Base-by-base conservation (phyloP, 2,113 vertebrate genomes). In the Centropus unirufus region DNA sequence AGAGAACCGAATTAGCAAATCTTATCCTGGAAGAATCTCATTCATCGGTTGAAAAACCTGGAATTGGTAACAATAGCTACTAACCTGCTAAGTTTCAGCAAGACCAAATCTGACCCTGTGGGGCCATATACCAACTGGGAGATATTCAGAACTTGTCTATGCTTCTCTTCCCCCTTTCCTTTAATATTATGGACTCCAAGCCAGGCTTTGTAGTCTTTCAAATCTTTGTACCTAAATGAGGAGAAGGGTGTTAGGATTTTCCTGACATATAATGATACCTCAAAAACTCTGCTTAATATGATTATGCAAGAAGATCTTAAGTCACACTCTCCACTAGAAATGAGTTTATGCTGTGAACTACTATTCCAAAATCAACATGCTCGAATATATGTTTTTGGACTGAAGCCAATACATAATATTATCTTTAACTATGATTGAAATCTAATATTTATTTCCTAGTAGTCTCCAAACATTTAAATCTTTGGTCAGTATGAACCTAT, bases 111-210 rank as follows among this genome's bases (percentile, higher is more conserved):
- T 64, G 99, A 99, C 52, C 98, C 99, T 87, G 99, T 82, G 0
- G 99, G 99, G 6, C 99, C 99, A 61, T 99, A 99, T 16, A 99
- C 98, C 85, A 99, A 94, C 93, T 99, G 98, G 44, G 98, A 98
- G 58, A 99, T 98, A 86, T 98, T 99, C 62, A 98, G 97, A 96
- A 99, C 98, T 97, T 99, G 99, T 91, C 97, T 99, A 13, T 94
- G 98, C 72, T 94, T 97, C 86, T 99, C 98, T 44, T 98, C 97
- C 68, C 98, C 93, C 7, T 97, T 98, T 89, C 98, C 98, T 64
- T 97, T 98, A 73, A 99, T 98, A 95, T 99, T 98, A 63, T 99
- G 98, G 44, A 99, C 98, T 58, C 99, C 99, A 82, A 99, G 98
- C 98, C 98, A 99, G 62, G 98, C 99, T 94, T 98, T 98, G 96